Evolutionary conservation across 2,797 vertebrate genomes (phyloP), one percentile per base, ranked within the genome.

Genomic region (Pantherophis alleghaniensis): DNA sequence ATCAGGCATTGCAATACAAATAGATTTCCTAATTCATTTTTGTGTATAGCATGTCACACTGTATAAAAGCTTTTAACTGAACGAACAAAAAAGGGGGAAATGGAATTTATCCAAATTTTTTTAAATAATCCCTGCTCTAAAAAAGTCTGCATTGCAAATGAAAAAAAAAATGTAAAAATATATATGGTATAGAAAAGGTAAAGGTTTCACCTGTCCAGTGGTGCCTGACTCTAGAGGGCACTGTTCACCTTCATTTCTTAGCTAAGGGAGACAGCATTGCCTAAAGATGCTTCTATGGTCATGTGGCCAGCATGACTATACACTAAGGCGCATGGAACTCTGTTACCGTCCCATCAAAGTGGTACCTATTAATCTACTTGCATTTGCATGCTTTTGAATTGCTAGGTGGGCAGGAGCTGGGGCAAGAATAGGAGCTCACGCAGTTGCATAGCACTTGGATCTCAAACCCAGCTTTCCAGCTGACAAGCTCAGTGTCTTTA

Each of bases 21-120:
- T 4, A 42, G 26, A 26, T 32, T 63, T 86, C n/a, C 59, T n/a
- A 88, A 57, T n/a, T 26, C 16, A 59, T 47, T 93, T 55, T 28
- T 0, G 0, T 79, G 89, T 7, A 12, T 1, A 47, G 37, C 12
- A 83, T 24, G 74, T 47, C 12, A 28, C 7, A 89, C 61, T 26
- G 42, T 42, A 37, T 42, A 37, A 86, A n/a, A 28, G 42, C 20
- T 51, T 93, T 91, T 2, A 16, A 24, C 7, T 7, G 20, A 63
- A 90, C 22, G 89, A 92, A 92, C 32, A 92, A 22, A 88, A 2
- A n/a, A 18, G 2, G 22, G 7, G 37, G 92, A 90, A 83, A 1
- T 24, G 20, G 90, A n/a, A 4, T 60, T n/a, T 7, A 59, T 66
- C 1, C 22, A 87, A 24, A 26, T 47, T 4, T 26, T 26, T 90